These are phyloP conservation scores for Willowsia nigromaculata DNA, from an alignment of 2,888 invertebrate species.

Conservation along the genomic window DNA sequence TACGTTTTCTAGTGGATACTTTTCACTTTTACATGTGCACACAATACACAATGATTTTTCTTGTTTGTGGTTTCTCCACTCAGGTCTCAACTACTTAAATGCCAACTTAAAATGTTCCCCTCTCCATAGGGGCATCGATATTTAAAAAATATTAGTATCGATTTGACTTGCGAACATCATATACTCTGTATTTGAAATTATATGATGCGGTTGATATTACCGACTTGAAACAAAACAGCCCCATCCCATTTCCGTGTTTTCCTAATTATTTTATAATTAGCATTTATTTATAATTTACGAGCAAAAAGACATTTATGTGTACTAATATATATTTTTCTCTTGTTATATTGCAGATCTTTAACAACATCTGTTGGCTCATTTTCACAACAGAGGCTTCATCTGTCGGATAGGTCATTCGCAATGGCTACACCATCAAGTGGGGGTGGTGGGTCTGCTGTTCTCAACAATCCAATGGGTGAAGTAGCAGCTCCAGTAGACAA, in stretches of 20 bases:
- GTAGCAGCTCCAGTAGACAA: not conserved
- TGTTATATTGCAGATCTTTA: conserved; percentile 50
- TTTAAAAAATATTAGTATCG: too few species aligned
- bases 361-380: conserved; percentile 44
- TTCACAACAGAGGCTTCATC: conserved; percentile 40
- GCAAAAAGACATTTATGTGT: not conserved
- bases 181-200: too few species aligned
- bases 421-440: conserved; percentile 16
- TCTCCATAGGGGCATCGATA: too few species aligned
- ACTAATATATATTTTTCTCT: not conserved
- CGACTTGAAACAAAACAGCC: too few species aligned
- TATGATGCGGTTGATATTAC: too few species aligned
- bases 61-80: not conserved
- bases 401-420: not conserved
- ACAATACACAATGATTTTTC: not conserved
- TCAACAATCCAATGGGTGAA: not conserved
- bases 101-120: conserved; percentile 29
- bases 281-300: too few species aligned
- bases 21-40: not conserved
- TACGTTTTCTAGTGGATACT: not conserved
- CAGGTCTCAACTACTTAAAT: too few species aligned
- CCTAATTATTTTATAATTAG: too few species aligned
- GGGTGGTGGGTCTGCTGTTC: not conserved
- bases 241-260: too few species aligned
- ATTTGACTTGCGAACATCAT: too few species aligned